A percentile compares a stretch with the other conserved stretches of the same genome.
These are phyloP conservation scores for Harpagifer antarcticus DNA, from an alignment of 2,797 vertebrate genomes.

Conservation along the genomic window DNA sequence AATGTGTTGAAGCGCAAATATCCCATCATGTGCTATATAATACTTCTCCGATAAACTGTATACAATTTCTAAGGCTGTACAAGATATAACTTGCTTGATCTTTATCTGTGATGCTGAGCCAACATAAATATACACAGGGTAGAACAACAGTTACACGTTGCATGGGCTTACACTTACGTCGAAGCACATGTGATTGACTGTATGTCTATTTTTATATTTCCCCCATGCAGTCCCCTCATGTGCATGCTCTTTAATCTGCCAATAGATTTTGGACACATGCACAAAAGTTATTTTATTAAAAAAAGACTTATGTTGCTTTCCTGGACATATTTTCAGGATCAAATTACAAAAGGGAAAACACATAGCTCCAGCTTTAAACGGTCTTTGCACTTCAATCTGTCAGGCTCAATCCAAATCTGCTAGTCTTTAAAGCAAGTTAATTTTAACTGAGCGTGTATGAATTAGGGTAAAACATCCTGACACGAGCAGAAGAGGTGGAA, in stretches of 20 bases:
- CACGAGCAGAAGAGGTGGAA: slow-evolving; percentile 44
- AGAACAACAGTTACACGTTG: slow-evolving; percentile 5
- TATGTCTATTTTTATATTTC: not conserved
- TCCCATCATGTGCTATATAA: not conserved
- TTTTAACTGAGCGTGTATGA: slow-evolving; percentile 1
- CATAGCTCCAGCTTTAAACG: not conserved
- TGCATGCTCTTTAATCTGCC: not conserved
- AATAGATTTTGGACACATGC: slow-evolving; percentile 1
- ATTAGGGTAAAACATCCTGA: slow-evolving; percentile 36
- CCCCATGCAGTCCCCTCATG: not conserved
- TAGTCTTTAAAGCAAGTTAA: slow-evolving; percentile 4
- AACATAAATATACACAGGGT: slow-evolving; percentile 1
- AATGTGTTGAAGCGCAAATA: slow-evolving; percentile 28
- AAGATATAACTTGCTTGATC: not conserved
- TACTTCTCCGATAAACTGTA: not conserved
- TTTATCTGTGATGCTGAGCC: not conserved
- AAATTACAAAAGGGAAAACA: not conserved
- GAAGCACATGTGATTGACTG: slow-evolving; percentile 8
- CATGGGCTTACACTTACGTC: not conserved
- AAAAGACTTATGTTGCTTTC: not conserved
- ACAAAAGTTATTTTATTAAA: slow-evolving; percentile 21
- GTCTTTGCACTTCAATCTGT: not conserved
- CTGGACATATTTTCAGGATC: slow-evolving; percentile 8
- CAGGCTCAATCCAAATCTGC: too few relatives aligned
- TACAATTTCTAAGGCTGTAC: not conserved